Evolutionary conservation across 2,113 vertebrate genomes (phyloP).

Genomic region (Ptilorrhoa leucosticta): DNA sequence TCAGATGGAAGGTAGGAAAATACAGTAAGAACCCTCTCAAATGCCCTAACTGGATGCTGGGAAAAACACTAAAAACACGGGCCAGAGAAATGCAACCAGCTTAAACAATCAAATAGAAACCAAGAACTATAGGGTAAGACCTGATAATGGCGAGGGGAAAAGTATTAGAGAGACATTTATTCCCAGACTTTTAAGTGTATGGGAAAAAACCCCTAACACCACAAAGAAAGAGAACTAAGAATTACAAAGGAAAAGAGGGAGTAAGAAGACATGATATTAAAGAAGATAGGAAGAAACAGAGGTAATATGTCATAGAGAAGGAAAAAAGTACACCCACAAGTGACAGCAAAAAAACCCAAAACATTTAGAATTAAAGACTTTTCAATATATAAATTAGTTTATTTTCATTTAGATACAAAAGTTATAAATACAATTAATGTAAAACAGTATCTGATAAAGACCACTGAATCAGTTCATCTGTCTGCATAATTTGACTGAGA

Average conservation of each 20-base stretch:
- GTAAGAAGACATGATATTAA: not conserved
- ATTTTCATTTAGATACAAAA: constrained; percentile 71
- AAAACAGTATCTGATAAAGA: constrained; percentile 29
- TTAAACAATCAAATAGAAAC: not conserved
- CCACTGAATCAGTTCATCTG: not conserved
- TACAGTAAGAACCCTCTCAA: not conserved
- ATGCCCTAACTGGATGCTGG: not conserved
- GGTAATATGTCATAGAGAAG: not conserved
- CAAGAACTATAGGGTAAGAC: not conserved
- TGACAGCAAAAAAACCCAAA: not conserved
- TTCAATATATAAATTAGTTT: constrained; percentile 71
- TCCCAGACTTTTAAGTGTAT: not conserved
- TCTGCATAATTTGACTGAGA: not conserved
- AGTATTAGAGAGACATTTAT: not conserved
- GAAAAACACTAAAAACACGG: not conserved
- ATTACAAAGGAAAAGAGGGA: not conserved
- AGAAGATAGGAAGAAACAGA: not conserved
- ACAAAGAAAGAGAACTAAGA: not conserved
- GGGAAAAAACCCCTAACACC: not conserved
- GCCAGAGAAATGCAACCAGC: not conserved
- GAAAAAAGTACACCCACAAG: not conserved
- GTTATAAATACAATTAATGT: constrained; percentile 67
- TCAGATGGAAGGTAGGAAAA: not conserved
- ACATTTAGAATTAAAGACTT: not conserved
- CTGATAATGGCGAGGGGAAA: not conserved